These are phyloP conservation scores for Apostichopus leukothele DNA, from an alignment of 53 echinoderm and acorn worm genomes.

Conservation along the genomic window DNA sequence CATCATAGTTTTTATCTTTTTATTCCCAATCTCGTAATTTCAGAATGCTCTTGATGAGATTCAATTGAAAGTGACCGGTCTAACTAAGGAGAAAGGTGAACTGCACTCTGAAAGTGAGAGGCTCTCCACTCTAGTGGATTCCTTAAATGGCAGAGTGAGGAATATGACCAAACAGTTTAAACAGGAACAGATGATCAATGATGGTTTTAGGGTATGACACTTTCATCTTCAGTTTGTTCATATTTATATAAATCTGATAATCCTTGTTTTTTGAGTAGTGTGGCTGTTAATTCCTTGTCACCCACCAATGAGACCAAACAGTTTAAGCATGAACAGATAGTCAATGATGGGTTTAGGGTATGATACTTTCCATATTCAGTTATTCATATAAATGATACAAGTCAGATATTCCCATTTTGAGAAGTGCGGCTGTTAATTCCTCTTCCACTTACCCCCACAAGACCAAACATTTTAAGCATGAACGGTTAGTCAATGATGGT, in stretches of 20 bases:
- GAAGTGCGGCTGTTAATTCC: too few species aligned
- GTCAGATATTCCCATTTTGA: too few species aligned
- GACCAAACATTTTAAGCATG: too few species aligned
- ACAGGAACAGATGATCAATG: conserved; percentile 47
- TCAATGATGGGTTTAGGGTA: conserved; percentile 78
- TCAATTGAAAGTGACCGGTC: conserved; percentile 56
- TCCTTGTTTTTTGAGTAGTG: too few species aligned
- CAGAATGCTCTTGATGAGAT: conserved; percentile 71
- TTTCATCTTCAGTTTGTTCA: too few species aligned
- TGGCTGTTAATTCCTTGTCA: too few species aligned
- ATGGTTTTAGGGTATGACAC: conserved; percentile 70
- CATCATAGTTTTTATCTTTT: too few species aligned
- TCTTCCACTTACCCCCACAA: too few species aligned
- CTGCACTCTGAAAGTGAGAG: conserved; percentile 60
- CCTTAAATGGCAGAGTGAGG: conserved; percentile 59
- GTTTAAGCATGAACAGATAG: conserved; percentile 68
- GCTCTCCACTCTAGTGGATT: conserved; percentile 41
- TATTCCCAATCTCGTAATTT: neutral
- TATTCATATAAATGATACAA: too few species aligned
- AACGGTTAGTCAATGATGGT: too few species aligned
- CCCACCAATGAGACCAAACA: conserved; percentile 44
- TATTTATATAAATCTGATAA: too few species aligned
- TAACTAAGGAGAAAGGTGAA: conserved; percentile 59
- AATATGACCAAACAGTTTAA: conserved; percentile 1
- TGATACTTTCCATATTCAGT: neutral